Percentiles rank a stretch among this genome's conserved stretches.
phyloP scores from a whole-genome alignment of 2,113 vertebrate genomes.

The Corvus hawaiiensis region DNA sequence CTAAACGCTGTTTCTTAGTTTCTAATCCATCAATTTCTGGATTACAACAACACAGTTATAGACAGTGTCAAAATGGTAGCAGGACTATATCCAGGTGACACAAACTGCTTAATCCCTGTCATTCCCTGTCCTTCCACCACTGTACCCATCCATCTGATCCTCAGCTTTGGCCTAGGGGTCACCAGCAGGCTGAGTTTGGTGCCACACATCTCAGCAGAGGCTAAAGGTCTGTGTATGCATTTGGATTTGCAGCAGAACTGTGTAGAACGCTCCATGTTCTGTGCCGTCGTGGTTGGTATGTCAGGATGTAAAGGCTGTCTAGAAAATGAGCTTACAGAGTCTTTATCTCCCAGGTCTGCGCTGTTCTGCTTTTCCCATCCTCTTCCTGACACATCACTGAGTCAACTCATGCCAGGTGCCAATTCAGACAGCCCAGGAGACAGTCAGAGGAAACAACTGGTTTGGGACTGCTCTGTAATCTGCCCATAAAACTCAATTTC shows the following conservation, averaged over 20 bases:
- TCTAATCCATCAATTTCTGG: background rate
- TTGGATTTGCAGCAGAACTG: background rate
- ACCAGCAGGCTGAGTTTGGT: background rate
- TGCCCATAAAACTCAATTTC: background rate
- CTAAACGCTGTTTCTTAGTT: background rate
- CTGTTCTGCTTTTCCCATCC: background rate
- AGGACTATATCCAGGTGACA: background rate
- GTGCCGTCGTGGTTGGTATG: background rate
- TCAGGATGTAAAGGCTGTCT: background rate
- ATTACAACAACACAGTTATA: accelerated
- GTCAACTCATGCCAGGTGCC: background rate
- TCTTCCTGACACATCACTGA: background rate
- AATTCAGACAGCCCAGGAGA: background rate
- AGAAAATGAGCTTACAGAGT: background rate
- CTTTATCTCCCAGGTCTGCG: background rate
- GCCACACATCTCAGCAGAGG: background rate
- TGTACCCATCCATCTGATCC: background rate
- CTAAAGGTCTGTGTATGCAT: background rate
- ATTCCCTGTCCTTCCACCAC: background rate
- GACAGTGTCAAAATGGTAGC: background rate
- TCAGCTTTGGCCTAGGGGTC: background rate
- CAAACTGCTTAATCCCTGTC: background rate
- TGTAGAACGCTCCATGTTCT: background rate
- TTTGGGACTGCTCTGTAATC: background rate
- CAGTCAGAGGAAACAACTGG: background rate